Evolutionary conservation across 2,888 invertebrate species (phyloP).

Genomic region (Epirrhoe tristata): DNA sequence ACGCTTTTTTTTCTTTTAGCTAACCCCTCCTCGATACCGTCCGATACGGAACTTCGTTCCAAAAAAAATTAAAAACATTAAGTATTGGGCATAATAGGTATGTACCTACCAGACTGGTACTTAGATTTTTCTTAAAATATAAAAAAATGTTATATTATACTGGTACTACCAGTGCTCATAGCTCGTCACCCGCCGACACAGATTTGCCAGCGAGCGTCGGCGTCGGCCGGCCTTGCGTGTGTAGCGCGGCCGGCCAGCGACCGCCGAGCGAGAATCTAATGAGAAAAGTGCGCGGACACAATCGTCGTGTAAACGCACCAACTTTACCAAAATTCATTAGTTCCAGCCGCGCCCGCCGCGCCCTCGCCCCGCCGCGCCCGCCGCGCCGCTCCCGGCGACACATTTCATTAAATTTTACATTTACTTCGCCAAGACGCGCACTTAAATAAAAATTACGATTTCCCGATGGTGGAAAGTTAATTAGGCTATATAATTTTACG

Average conservation of each 20-base stretch:
- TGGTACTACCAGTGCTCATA: too few species aligned
- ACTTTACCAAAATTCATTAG: constrained; percentile 22
- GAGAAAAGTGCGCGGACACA: constrained; percentile 12
- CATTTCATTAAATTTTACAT: constrained; percentile 22
- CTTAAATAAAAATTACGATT: constrained; percentile 21
- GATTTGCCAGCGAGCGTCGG: too few species aligned
- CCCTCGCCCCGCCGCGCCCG: neutral
- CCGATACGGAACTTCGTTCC: too few species aligned
- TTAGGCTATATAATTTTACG: constrained; percentile 29
- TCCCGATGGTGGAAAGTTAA: constrained; percentile 28
- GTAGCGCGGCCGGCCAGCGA: neutral
- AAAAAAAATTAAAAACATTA: too few species aligned
- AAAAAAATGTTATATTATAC: too few species aligned
- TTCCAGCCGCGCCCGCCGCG: neutral
- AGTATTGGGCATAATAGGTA: too few species aligned
- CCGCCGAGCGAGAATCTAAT: neutral
- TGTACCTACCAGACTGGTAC: too few species aligned
- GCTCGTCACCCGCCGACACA: too few species aligned
- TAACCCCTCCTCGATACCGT: too few species aligned
- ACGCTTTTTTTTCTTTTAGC: too few species aligned
- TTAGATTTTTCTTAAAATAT: too few species aligned
- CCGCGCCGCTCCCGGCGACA: neutral
- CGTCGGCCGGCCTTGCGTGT: too few species aligned
- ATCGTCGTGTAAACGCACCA: constrained; percentile 11
- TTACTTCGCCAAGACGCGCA: constrained; percentile 11